Percentiles rank a stretch among this genome's conserved stretches.
Evolutionary conservation across 2,888 invertebrate genomes (phyloP).

Genomic region (Pollenia griseotomentosa): DNA sequence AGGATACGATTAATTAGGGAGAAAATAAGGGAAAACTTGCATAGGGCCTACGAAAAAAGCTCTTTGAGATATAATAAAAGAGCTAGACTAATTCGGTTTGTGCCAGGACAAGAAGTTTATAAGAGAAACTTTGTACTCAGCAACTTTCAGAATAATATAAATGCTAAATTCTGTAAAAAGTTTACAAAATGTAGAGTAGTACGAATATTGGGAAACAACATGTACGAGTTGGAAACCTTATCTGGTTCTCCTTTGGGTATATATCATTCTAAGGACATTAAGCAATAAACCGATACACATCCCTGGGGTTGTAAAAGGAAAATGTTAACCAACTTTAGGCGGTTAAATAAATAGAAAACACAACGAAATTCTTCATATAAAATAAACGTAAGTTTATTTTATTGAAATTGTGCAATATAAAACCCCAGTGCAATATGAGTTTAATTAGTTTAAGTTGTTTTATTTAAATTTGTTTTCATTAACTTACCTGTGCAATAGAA

Average conservation of each 20-base stretch:
- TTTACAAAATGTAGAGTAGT: not conserved
- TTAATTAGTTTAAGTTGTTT: no score
- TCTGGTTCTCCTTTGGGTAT: not conserved
- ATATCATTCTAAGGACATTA: not conserved
- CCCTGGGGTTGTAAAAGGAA: no score
- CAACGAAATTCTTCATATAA: no score
- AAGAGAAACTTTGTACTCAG: not conserved
- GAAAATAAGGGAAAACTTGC: not conserved
- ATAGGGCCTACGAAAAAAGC: not conserved
- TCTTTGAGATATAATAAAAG: not conserved
- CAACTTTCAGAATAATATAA: not conserved
- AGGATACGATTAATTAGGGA: not conserved
- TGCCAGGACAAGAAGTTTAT: conserved; percentile 4
- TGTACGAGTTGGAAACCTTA: not conserved
- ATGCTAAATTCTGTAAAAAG: not conserved
- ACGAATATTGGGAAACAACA: not conserved
- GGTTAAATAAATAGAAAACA: no score
- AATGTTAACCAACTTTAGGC: no score
- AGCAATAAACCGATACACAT: not conserved
- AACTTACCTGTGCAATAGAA: no score
- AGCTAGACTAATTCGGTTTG: not conserved
- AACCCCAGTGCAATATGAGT: no score
- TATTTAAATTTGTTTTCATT: no score
- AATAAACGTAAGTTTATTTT: no score
- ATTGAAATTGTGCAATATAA: no score